These are phyloP conservation scores for Clarias fuscus DNA, from an alignment of 2,797 vertebrate genomes.

Conservation along the genomic window DNA sequence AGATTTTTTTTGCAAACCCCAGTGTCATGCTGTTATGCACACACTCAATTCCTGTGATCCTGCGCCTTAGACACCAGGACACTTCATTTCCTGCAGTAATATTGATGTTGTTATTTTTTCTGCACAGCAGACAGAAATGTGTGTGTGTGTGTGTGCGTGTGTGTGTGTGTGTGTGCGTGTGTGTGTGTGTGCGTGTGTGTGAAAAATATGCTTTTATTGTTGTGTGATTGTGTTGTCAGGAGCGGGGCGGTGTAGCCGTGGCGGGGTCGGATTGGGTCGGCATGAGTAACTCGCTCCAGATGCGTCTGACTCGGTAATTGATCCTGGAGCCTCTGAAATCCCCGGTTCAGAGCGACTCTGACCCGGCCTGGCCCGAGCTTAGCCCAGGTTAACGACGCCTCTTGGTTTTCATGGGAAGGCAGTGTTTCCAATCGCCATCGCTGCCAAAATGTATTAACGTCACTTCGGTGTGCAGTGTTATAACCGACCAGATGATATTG, in stretches of 20 bases:
- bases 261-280: conserved; percentile 61
- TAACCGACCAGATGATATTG: background rate
- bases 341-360: conserved; percentile 56
- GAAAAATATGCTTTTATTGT: conserved; percentile 66
- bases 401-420: conserved; percentile 45
- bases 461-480: conserved; percentile 4
- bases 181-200: conserved; percentile 49
- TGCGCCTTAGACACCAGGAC: conserved; percentile 61
- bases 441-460: conserved; percentile 39
- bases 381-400: conserved; percentile 48
- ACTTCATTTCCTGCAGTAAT: conserved; percentile 78
- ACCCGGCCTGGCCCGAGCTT: conserved; percentile 57
- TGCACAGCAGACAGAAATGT: conserved; percentile 57
- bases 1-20: conserved; percentile 29
- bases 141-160: conserved; percentile 48
- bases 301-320: conserved; percentile 90
- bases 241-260: conserved; percentile 65
- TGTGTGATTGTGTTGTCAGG: conserved; percentile 70
- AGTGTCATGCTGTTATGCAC: conserved; percentile 47
- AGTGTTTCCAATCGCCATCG: conserved; percentile 28
- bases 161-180: conserved; percentile 44
- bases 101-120: conserved; percentile 77
- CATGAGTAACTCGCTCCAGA: conserved; percentile 87
- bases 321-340: conserved; percentile 89
- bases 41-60: conserved; percentile 57